Evolutionary conservation across 2,113 vertebrate species (phyloP).

Genomic region (Pteropus alecto): DNA sequence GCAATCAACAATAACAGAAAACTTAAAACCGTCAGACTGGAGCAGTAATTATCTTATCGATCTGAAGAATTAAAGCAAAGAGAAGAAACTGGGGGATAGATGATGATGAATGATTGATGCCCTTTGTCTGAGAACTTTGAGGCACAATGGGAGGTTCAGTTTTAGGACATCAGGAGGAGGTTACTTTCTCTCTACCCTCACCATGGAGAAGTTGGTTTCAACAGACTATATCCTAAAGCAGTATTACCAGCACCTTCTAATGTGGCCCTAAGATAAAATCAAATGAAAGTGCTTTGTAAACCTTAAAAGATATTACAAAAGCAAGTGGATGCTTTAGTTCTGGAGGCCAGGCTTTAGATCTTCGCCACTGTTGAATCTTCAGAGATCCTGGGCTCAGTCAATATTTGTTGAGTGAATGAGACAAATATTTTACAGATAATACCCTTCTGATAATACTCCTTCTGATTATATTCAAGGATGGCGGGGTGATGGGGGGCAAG

Average conservation of each 20-base stretch:
- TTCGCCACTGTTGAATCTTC: background rate
- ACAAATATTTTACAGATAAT: background rate
- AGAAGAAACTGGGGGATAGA: background rate
- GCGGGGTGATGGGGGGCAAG: background rate
- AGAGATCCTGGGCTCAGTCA: background rate
- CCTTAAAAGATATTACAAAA: background rate
- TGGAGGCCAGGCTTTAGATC: background rate
- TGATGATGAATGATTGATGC: background rate
- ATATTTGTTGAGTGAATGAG: background rate
- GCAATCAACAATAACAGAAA: slow-evolving; percentile 61
- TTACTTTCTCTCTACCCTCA: background rate
- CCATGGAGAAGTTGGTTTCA: background rate
- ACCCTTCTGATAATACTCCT: background rate
- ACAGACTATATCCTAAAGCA: background rate
- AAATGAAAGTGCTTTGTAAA: background rate
- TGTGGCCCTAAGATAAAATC: background rate
- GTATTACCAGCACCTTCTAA: background rate
- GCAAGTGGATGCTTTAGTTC: background rate
- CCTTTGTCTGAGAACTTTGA: background rate
- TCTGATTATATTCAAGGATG: background rate
- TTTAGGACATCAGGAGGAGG: background rate
- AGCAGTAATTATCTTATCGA: slow-evolving; percentile 61
- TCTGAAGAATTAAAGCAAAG: slow-evolving; percentile 34
- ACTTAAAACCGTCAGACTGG: background rate
- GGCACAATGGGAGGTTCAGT: background rate